Conservation (phyloP, 2,113 vertebrate genomes). For the Trachemys scripta region DNA sequence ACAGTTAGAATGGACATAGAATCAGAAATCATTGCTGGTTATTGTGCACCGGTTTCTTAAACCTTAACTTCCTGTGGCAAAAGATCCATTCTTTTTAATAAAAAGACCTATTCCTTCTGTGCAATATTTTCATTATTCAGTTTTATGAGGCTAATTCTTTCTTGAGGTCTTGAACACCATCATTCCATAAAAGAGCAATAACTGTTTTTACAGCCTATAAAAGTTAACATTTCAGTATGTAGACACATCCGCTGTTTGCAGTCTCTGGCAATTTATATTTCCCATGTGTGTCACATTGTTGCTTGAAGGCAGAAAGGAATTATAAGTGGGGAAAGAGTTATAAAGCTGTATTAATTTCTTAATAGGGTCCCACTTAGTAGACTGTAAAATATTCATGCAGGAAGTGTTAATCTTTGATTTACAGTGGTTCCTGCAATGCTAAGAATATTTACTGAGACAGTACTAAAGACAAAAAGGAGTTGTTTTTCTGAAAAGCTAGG, state of each 20-base stretch:
- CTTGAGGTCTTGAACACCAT: not conserved
- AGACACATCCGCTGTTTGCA: not conserved
- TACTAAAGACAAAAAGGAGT: not conserved
- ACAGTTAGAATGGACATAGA: not conserved
- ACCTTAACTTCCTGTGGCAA: not conserved
- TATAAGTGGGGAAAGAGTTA: not conserved
- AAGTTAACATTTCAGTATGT: conserved; percentile 15
- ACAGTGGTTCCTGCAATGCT: accelerated
- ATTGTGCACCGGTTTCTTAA: not conserved
- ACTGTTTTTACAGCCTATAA: conserved; percentile 16
- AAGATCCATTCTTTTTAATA: not conserved
- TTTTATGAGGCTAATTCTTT: not conserved
- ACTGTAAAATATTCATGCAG: conserved; percentile 11
- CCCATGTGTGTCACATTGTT: not conserved
- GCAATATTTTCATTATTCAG: not conserved
- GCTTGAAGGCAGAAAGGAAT: conserved; percentile 32
- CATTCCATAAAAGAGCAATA: not conserved
- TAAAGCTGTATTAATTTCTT: conserved; percentile 21
- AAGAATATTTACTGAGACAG: not conserved
- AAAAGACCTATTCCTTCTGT: not conserved
- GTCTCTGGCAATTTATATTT: conserved; percentile 4
- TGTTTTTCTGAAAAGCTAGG: not conserved
- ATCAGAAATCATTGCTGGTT: accelerated
- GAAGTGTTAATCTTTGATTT: conserved; percentile 4
- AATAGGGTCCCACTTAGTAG: conserved; percentile 3